phyloP scores from a whole-genome alignment of 2,113 vertebrate genomes.

The Rhynchopsitta pachyrhyncha region DNA sequence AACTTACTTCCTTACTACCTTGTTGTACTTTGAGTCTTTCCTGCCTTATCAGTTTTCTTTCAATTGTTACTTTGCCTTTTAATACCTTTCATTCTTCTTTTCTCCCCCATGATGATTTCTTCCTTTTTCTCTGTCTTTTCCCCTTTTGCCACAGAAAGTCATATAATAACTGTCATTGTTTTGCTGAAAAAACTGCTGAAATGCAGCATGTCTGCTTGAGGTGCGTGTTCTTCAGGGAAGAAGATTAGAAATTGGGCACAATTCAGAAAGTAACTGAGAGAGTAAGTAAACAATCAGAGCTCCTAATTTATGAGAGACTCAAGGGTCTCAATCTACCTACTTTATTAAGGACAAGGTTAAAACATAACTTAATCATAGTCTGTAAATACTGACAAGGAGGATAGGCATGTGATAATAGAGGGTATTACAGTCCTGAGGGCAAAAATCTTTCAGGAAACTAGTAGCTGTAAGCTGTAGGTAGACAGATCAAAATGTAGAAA shows the following conservation, averaged over 20 bases:
- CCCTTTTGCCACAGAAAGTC: background rate
- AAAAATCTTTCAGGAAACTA: background rate
- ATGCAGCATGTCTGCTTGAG: background rate
- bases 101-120: background rate
- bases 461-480: background rate
- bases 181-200: background rate
- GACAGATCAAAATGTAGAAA: background rate
- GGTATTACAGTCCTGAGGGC: background rate
- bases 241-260: background rate
- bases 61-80: background rate
- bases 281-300: background rate
- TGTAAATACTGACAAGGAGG: background rate
- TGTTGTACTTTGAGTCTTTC: background rate
- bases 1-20: background rate
- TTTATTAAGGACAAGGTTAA: background rate
- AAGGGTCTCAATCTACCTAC: background rate
- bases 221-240: background rate
- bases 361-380: background rate
- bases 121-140: background rate
- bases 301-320: background rate
- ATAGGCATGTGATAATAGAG: background rate
- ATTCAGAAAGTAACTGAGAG: background rate
- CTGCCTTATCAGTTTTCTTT: background rate
- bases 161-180: background rate
- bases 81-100: background rate